Conservation (phyloP, 2,797 vertebrate genomes). For the Diceros bicornis region DNA sequence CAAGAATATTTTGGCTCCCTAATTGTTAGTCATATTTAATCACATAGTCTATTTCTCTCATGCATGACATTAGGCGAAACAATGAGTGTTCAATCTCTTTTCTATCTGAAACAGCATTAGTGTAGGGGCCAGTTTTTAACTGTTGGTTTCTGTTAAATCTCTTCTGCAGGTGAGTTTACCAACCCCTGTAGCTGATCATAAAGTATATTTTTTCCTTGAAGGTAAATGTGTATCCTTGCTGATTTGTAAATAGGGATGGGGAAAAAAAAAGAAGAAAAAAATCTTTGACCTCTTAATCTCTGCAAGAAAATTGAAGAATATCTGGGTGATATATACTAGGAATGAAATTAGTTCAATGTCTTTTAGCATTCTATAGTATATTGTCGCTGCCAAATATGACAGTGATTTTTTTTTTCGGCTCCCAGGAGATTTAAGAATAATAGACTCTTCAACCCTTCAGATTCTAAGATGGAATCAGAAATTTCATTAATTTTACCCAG, state of each 20-base stretch:
- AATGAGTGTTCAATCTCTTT: neutral
- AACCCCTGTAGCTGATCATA: neutral
- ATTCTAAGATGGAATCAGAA: neutral
- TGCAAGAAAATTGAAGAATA: neutral
- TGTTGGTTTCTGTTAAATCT: neutral
- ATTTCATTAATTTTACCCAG: neutral
- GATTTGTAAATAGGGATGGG: neutral
- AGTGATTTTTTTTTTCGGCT: neutral
- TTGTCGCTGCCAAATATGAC: neutral
- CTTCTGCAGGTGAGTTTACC: neutral
- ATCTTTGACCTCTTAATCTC: neutral
- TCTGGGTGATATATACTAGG: neutral
- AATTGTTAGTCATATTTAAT: neutral
- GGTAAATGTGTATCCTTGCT: neutral
- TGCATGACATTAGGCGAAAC: neutral
- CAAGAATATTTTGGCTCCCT: neutral
- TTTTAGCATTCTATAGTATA: neutral
- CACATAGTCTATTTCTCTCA: neutral
- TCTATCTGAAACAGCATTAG: neutral
- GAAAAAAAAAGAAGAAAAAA: neutral
- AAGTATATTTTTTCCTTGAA: neutral
- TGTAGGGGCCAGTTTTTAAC: neutral
- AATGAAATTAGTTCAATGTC: neutral
- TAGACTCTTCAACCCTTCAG: neutral
- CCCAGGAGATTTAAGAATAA: neutral